phyloP scores from a whole-genome alignment of 2,888 invertebrate genomes.

The Eupeodes luniger region DNA sequence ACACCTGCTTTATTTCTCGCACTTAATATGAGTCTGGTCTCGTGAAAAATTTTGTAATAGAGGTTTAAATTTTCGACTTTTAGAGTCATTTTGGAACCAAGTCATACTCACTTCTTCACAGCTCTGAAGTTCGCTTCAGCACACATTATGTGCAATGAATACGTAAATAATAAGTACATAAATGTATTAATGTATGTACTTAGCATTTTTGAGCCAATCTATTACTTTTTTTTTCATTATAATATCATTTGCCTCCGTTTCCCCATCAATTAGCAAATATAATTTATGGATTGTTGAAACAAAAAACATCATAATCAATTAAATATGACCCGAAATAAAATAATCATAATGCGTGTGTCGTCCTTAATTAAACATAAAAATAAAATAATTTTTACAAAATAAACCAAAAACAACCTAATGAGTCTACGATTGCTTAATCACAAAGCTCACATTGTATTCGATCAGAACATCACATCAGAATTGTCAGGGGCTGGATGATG shows the following conservation, averaged over 20 bases:
- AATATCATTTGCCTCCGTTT: neutral
- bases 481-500: too few relatives aligned
- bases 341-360: slow-evolving; percentile 21
- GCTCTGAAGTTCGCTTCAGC: too few relatives aligned
- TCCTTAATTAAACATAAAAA: slow-evolving; percentile 43
- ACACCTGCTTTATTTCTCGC: too few relatives aligned
- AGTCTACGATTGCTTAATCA: slow-evolving; percentile 64
- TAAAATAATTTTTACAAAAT: neutral
- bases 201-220: neutral
- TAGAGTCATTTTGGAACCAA: too few relatives aligned
- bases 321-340: slow-evolving; percentile 30
- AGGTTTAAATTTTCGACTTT: too few relatives aligned
- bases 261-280: slow-evolving; percentile 21
- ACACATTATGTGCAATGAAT: too few relatives aligned
- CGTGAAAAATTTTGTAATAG: too few relatives aligned
- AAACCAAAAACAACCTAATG: slow-evolving; percentile 27
- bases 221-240: neutral
- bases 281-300: slow-evolving; percentile 8
- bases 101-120: too few relatives aligned
- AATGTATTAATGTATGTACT: too few relatives aligned
- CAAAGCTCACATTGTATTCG: slow-evolving; percentile 25
- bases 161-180: too few relatives aligned
- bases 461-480: neutral
- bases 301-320: slow-evolving; percentile 14
- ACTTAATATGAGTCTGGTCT: too few relatives aligned